A percentile compares a stretch with the other conserved stretches of the same genome.
phyloP scores from a whole-genome alignment of 2,888 invertebrate genomes.

The Oeneis ivallda region DNA sequence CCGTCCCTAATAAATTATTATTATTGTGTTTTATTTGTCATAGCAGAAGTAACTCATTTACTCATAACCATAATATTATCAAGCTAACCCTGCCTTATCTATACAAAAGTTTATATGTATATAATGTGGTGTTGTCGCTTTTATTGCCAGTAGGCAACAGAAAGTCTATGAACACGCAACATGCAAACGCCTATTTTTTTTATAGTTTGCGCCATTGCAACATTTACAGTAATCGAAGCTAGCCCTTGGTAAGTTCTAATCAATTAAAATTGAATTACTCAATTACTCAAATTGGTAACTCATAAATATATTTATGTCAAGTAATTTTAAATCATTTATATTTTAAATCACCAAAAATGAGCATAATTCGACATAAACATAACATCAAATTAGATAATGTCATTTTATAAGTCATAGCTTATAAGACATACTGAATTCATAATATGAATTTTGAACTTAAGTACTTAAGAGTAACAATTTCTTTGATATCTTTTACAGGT shows the following conservation, averaged over 20 bases:
- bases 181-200: conserved; percentile 10
- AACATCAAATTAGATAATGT: too few species aligned
- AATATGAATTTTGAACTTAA: too few species aligned
- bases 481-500: background rate
- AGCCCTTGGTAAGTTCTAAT: conserved; percentile 14
- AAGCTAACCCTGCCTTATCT: conserved; percentile 2
- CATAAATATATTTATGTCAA: background rate
- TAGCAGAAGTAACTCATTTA: too few species aligned
- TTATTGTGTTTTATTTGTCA: conserved; percentile 4
- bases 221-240: conserved; percentile 9
- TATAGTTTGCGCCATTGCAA: conserved; percentile 3
- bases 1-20: background rate
- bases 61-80: background rate
- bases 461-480: too few species aligned
- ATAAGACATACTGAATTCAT: too few species aligned
- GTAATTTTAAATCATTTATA: too few species aligned
- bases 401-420: too few species aligned
- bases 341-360: too few species aligned
- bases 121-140: background rate
- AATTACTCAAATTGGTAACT: background rate
- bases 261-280: too few species aligned
- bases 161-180: background rate
- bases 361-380: too few species aligned
- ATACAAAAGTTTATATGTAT: background rate
- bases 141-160: background rate